These are phyloP conservation scores for Xestoiulus laeticollis DNA, from an alignment of 2,888 invertebrate genomes.

Conservation along the genomic window DNA sequence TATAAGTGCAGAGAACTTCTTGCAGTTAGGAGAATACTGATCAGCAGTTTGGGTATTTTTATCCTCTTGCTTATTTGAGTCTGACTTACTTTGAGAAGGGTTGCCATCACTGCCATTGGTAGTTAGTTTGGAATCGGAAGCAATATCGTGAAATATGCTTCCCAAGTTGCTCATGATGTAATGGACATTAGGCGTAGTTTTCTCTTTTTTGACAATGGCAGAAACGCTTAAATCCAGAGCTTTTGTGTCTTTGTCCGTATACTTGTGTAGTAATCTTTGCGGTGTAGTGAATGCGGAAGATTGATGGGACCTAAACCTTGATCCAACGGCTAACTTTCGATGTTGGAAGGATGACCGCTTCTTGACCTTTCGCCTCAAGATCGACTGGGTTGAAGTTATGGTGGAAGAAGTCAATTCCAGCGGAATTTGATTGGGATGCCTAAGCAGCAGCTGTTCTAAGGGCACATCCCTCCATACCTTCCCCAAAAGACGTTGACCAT, in stretches of 20 bases:
- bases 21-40: constrained; percentile 45
- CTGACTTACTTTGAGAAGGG: not conserved
- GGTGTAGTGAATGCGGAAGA: constrained; percentile 35
- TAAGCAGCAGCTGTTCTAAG: not conserved
- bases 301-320: constrained; percentile 35
- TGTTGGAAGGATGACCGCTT: not conserved
- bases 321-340: not conserved
- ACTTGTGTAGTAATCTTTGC: not conserved
- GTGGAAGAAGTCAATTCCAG: not conserved
- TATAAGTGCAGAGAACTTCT: constrained; percentile 52
- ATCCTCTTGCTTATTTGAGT: not conserved
- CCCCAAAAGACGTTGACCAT: not conserved
- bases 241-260: not conserved
- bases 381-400: not conserved
- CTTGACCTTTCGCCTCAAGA: not conserved
- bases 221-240: not conserved
- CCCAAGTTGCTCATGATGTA: constrained; percentile 46
- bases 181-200: constrained; percentile 44
- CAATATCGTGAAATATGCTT: constrained; percentile 10
- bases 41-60: constrained; percentile 35
- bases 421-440: not conserved
- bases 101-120: not conserved
- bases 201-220: not conserved
- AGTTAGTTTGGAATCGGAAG: not conserved
- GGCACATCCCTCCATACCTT: constrained; percentile 21